Percentiles rank a stretch among this genome's conserved stretches.
Conservation (phyloP, 1,140 invertebrate species). For the Amyelois transitella region DNA sequence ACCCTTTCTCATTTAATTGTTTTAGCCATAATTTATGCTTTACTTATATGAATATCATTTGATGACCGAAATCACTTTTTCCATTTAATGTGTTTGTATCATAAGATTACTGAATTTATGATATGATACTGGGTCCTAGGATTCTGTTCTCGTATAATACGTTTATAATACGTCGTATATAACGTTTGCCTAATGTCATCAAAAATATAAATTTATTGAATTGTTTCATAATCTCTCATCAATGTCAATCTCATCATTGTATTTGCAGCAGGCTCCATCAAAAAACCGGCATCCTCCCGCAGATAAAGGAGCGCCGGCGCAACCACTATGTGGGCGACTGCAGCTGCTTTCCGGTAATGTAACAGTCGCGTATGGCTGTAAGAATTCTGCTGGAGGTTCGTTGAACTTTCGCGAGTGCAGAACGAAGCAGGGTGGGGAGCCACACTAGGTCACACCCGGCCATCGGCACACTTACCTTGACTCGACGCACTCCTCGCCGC, state of each 20-base stretch:
- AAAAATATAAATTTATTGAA: too few species aligned
- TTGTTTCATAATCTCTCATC: neutral
- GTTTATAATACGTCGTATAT: too few species aligned
- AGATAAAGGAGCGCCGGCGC: conserved; percentile 7
- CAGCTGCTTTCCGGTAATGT: conserved; percentile 70
- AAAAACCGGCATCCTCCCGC: neutral
- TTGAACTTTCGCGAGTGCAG: conserved; percentile 71
- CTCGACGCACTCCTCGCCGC: conserved; percentile 51
- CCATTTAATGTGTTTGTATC: too few species aligned
- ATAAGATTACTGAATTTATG: too few species aligned
- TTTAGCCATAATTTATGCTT: too few species aligned
- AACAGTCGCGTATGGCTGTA: conserved; percentile 64
- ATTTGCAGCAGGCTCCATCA: neutral
- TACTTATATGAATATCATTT: too few species aligned
- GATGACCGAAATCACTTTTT: too few species aligned
- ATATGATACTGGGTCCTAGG: too few species aligned
- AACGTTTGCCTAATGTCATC: too few species aligned
- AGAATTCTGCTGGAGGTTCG: conserved; percentile 68
- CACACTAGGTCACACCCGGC: conserved; percentile 66
- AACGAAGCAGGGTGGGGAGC: conserved; percentile 58
- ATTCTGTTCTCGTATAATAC: too few species aligned
- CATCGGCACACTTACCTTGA: conserved; percentile 72
- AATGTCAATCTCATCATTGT: too few species aligned
- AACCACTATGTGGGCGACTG: conserved; percentile 50
- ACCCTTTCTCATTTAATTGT: too few species aligned